phyloP scores from a whole-genome alignment of 2,797 vertebrate genomes.

The Lacerta agilis region DNA sequence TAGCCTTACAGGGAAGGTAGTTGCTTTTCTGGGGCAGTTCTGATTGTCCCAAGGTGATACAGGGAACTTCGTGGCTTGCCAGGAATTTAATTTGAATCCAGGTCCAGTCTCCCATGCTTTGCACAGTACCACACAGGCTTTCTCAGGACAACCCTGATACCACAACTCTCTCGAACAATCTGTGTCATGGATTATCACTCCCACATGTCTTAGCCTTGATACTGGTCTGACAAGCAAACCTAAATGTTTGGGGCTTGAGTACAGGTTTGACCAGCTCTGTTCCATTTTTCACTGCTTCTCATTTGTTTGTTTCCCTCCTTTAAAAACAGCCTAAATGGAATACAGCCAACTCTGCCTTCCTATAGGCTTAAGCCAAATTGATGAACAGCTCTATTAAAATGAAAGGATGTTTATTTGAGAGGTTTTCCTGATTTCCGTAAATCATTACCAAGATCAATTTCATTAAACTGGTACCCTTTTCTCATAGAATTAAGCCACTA shows the following conservation, averaged over 20 bases:
- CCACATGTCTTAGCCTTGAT: background rate
- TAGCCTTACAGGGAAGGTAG: background rate
- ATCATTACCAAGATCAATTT: constrained; percentile 24
- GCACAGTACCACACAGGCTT: background rate
- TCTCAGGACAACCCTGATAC: background rate
- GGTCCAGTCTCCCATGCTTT: background rate
- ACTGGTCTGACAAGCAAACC: background rate
- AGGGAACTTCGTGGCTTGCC: background rate
- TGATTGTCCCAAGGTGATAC: background rate
- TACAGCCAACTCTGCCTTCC: background rate
- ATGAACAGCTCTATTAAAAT: constrained; percentile 6
- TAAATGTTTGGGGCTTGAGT: background rate
- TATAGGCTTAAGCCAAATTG: background rate
- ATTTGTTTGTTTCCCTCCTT: background rate
- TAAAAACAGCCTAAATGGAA: background rate
- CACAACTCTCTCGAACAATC: background rate
- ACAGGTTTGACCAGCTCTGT: background rate
- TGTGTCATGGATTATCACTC: background rate
- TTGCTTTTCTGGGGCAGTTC: background rate
- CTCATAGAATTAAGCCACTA: constrained; percentile 11
- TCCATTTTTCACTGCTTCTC: background rate
- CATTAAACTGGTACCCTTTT: constrained; percentile 7
- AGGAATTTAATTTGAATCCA: background rate
- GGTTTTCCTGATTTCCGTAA: background rate
- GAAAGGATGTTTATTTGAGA: background rate